Base-by-base conservation (phyloP, 2,797 vertebrate species). In the Urosaurus nigricauda region DNA sequence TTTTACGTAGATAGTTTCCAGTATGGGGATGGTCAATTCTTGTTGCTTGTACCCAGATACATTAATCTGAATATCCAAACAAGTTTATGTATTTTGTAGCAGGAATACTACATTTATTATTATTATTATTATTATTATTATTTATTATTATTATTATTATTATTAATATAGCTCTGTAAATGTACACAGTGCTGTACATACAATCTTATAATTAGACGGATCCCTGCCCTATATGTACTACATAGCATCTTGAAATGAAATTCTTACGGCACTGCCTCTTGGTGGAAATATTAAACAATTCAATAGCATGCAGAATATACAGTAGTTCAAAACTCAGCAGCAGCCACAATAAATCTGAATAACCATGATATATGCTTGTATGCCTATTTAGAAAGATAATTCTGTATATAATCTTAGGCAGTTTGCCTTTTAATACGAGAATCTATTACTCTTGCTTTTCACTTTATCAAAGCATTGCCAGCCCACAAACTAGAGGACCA, bases 201-300 rank as follows among this genome's bases (percentile, higher is more conserved):
- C n/a, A n/a, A n/a, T n/a, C n/a, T n/a, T n/a, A n/a, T n/a, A n/a
- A n/a, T n/a, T n/a, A n/a, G n/a, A n/a, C n/a, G n/a, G n/a, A n/a
- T n/a, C n/a, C n/a, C n/a, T n/a, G n/a, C n/a, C n/a, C n/a, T 68
- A 68, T 32, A 12, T 40, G 71, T 32, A 60, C 14, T 40, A 13
- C 56, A 0, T 0, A 0, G 71, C 85, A 88, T 79, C 78, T 4
- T 3, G 43, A 0, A 2, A 87, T 87, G 53, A 84, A 73, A 90
- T 73, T 37, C 73, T 81, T 5, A 32, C n/a, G 56, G 51, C 40
- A 1, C 14, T 81, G 91, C 92, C 88, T 90, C 86, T 68, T 91
- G 91, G 79, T 63, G 87, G 94, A 85, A 87, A 88, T 78, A 79
- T 87, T 79, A 77, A 11, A 88, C 89, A 85, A 82, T 68, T 51